Base-by-base conservation (phyloP, 2,888 invertebrate species). In the Euzetes globulus region DNA sequence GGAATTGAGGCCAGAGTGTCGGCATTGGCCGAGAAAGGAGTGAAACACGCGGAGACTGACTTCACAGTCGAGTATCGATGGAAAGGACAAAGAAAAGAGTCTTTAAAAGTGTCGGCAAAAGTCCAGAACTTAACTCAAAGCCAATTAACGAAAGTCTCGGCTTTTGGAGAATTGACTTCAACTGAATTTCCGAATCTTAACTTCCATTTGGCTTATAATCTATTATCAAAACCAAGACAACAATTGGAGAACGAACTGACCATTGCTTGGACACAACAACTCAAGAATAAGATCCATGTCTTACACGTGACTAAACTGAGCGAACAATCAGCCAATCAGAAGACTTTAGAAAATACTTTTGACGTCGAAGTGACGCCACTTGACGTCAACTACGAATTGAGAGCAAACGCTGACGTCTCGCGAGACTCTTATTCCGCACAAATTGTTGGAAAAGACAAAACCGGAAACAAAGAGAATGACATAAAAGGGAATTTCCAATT, bases 201-300 rank as follows among this genome's bases (percentile, higher is more conserved):
- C 50, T 73, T 72, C 60, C n/a, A 55, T 25, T 52, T 77, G 27
- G 73, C 50, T 17, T 78, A 76, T 73, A 73, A 76, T 60, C 65
- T 75, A 50, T 73, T 75, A 47, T 37, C 71, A 37, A 76, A 77
- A 45, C 71, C 50, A 13, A 68, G 15, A 6, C 74, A 76, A 58
- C 74, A 52, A 25, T 17, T 77, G 45, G 77, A 76, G 58, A 78
- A 78, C 45, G 76, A 77, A 27, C 19, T 78, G 11, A 76, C 72
- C 13, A 7, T 77, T 1, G 76, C 72, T 27, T 76, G 75, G 52
- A 27, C 5, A 13, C 37, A 72, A 37, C 52, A 72, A 9, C 29
- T 72, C 15, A 4, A 5, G 4, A 29, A 55, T 6, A 50, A 55
- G 47, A 25, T 72, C 22, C 50, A 55, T 17, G 25, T 72, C 9